Base-by-base conservation (phyloP, 2,888 invertebrate species). In the Agapostemon virescens region DNA sequence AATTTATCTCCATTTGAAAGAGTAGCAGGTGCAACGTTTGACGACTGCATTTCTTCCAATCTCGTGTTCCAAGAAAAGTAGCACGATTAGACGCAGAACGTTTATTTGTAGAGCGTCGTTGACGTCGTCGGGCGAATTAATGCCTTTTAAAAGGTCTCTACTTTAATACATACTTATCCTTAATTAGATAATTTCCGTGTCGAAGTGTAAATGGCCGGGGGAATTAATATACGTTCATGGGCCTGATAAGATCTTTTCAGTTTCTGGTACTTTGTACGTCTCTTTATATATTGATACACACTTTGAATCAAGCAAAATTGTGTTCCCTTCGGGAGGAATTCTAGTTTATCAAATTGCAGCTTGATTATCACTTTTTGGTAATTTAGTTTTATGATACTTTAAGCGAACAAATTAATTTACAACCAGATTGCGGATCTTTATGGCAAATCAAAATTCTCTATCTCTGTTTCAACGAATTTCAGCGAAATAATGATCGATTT, bases 41-140 rank as follows among this genome's bases (percentile, higher is more conserved):
- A 33, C n/a, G 45, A 33, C 33, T 68, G n/a, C 6, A 68, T 68
- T 49, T 68, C 30, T 30, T 63, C 11, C 61, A 33, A 63, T 36
- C 30, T 63, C 20, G 33, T 13, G 20, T 36, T 36, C 20, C 36
- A 36, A 49, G n/a, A 9, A 68, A n/a, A 58, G 58, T 58, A 30
- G 30, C 30, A 26, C 68, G 42, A 30, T 45, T 42, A 67, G 20
- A 26, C 20, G n/a, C 5, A 17, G 30, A 38, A 23, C 23, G 42
- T 40, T 42, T 66, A 66, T 66, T 40, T 40, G 26, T 23, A 2
- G 17, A 26, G 15, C 40, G 2, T 40, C 17, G 20, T 63, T n/a
- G 36, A 63, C 20, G 36, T n/a, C 33, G 36, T 36, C n/a, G n/a
- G n/a, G n/a, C n/a, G 63, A 63, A 11, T 36, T 36, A 17, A n/a